A percentile compares a stretch with the other conserved stretches of the same genome.
phyloP scores from a whole-genome alignment of 2,888 invertebrate genomes.

The Epinotia demarniana region DNA sequence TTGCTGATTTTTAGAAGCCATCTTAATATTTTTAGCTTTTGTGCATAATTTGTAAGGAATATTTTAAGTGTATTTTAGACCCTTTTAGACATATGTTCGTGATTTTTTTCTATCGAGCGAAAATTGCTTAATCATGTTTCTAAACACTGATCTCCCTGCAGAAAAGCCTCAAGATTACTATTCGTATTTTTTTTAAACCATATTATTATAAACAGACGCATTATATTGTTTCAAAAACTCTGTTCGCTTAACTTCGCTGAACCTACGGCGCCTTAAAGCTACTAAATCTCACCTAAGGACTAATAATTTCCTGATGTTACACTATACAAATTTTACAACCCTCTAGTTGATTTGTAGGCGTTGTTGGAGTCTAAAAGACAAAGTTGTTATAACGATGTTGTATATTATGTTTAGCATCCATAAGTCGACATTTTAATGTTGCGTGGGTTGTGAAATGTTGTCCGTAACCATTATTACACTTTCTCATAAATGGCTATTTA shows the following conservation, averaged over 20 bases:
- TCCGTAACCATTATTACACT: neutral
- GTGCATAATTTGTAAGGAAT: no score
- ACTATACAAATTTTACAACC: conserved; percentile 9
- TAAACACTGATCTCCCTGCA: no score
- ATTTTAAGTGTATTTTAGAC: no score
- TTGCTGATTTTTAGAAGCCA: no score
- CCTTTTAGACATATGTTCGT: no score
- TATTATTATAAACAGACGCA: no score
- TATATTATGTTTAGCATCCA: conserved; percentile 19
- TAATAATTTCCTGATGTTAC: conserved; percentile 5
- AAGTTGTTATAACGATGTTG: conserved; percentile 9
- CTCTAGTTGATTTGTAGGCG: conserved; percentile 4
- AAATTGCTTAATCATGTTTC: no score
- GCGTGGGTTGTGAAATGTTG: conserved; percentile 11
- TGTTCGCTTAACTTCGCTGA: neutral
- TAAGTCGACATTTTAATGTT: conserved; percentile 18
- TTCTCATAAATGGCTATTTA: conserved; percentile 4
- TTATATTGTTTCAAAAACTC: no score
- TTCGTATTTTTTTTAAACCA: no score
- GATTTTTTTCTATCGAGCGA: no score
- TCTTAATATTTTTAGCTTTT: no score
- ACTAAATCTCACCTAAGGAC: neutral
- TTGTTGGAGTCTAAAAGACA: conserved; percentile 7
- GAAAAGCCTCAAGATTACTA: no score
- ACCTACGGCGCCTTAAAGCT: neutral